Evolutionary conservation across 1,140 invertebrate species (phyloP), one percentile per base, ranked within the genome.

Genomic region (Odontomachus brunneus): DNA sequence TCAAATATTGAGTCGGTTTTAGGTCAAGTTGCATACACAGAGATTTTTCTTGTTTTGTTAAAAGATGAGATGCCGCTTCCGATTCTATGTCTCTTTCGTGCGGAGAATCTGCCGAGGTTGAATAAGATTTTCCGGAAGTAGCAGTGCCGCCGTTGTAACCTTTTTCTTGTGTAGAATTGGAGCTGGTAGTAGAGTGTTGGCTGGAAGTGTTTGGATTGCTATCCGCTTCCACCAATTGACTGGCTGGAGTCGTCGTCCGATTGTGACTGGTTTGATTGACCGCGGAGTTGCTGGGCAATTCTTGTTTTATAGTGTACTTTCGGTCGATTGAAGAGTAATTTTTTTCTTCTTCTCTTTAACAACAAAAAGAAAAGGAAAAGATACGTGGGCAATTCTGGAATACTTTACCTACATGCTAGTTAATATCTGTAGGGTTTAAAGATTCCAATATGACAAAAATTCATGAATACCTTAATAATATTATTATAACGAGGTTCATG

Each of bases 251-350:
- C 93, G 83, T 94, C 94, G 84, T 94, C 93, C 92, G 93, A 94
- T 80, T 94, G 93, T 86, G 91, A 90, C 74, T 91, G 90, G 63
- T 72, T 90, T 89, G 84, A 91, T 65, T 93, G 91, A 85, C 78
- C 73, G 90, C 91, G 88, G 84, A 92, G 86, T 88, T 92, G 92
- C 86, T 94, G 90, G 88, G 89, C 51, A 88, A 93, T 90, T 93
- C 93, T 91, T 82, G 83, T 84, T 90, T 93, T 94, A 83, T 84
- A 91, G 94, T 97, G 97, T 92, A 97, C 95, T 94, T 97, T 97
- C 95, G 96, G 95, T 95, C 96, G 95, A 94, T 97, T 95, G 95
- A 97, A 97, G 94, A 96, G 96, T 94, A 96, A 95, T 93, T 96
- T 96, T 94, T 95, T 96, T 96, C 96, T 94, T 94, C 96, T 95